These are phyloP conservation scores for Rhagium mordax DNA, from an alignment of 2,888 invertebrate genomes.

Conservation along the genomic window DNA sequence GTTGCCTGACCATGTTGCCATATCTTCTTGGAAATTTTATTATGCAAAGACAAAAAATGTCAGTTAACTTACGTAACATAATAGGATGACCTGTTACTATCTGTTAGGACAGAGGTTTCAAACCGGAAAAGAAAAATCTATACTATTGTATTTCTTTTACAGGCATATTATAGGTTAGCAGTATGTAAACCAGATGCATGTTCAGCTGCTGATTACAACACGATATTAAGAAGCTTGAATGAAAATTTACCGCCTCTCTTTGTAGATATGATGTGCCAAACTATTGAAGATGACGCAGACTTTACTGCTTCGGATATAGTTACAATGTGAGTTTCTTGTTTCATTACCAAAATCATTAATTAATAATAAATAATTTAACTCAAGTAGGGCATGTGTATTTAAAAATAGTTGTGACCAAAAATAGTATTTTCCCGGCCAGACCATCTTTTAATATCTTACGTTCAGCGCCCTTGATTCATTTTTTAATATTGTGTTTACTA, in stretches of 20 bases:
- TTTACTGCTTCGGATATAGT: conserved; percentile 48
- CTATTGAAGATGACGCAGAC: conserved; percentile 43
- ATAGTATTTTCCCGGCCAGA: too few relatives aligned
- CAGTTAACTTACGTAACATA: too few relatives aligned
- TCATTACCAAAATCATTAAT: not conserved
- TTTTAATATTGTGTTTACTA: too few relatives aligned
- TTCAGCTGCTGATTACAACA: conserved; percentile 57
- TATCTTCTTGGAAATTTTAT: too few relatives aligned
- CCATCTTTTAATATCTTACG: too few relatives aligned
- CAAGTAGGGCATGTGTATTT: not conserved
- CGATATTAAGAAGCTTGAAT: not conserved
- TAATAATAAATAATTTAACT: not conserved
- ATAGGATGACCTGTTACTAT: too few relatives aligned
- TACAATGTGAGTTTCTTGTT: conserved; percentile 54
- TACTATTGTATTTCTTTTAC: conserved; percentile 11
- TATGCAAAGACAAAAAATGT: too few relatives aligned
- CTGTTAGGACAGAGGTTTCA: too few relatives aligned
- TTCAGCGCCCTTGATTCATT: too few relatives aligned
- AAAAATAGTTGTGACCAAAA: too few relatives aligned
- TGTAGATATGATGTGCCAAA: conserved; percentile 44
- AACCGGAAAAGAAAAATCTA: too few relatives aligned
- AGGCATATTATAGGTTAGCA: conserved; percentile 37
- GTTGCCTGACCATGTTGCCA: too few relatives aligned
- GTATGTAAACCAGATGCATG: conserved; percentile 54
- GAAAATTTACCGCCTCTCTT: conserved; percentile 36